Conservation (phyloP, 1,140 invertebrate genomes). For the Macrobrachium rosenbergii region DNA sequence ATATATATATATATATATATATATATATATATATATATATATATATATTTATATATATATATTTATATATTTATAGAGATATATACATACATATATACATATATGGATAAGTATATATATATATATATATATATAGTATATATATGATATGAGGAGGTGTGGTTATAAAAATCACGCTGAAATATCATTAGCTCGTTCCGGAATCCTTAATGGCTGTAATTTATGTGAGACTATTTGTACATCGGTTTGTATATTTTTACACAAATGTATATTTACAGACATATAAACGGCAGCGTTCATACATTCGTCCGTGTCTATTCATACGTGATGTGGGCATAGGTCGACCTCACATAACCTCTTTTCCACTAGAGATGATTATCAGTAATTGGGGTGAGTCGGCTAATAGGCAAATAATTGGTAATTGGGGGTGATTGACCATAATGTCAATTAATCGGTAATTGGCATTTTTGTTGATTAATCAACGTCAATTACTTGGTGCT, state of each 20-base stretch:
- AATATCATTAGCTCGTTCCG: no score
- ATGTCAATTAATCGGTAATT: no score
- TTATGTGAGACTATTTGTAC: no score
- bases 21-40: constrained; percentile 27
- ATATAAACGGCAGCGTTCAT: background rate
- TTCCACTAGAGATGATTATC: no score
- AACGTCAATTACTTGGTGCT: no score
- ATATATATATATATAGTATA: constrained; percentile 14
- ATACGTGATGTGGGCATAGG: background rate
- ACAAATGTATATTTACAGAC: background rate
- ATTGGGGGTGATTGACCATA: no score
- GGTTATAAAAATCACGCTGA: no score
- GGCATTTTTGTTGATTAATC: no score
- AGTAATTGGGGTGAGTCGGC: no score
- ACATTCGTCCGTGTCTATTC: background rate
- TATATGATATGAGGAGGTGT: background rate
- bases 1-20: constrained; percentile 15
- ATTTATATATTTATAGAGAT: background rate
- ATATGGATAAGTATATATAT: background rate
- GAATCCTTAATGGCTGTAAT: no score
- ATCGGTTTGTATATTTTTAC: background rate
- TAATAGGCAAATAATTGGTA: no score
- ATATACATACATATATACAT: constrained; percentile 1
- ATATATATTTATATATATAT: constrained; percentile 9
- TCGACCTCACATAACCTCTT: no score